phyloP scores from a whole-genome alignment of 2,888 invertebrate genomes.

The Cotesia congregata region DNA sequence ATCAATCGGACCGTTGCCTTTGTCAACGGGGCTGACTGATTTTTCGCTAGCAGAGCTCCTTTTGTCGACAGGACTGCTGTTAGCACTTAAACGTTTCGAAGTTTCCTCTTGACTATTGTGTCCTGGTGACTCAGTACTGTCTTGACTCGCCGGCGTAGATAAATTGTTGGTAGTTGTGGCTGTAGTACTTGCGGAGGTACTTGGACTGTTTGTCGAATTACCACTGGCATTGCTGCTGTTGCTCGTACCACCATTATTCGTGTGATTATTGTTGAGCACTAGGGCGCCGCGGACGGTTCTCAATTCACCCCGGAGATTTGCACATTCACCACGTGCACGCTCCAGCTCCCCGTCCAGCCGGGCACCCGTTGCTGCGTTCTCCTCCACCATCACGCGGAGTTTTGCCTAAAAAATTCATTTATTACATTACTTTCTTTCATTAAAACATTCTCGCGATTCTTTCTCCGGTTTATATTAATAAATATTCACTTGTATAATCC shows the following conservation, averaged over 20 bases:
- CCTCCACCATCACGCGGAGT: slow-evolving; percentile 91
- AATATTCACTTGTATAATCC: not conserved
- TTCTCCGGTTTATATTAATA: not conserved
- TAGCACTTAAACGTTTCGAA: slow-evolving; percentile 62
- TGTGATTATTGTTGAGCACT: slow-evolving; percentile 62
- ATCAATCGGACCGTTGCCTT: slow-evolving; percentile 64
- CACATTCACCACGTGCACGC: slow-evolving; percentile 76
- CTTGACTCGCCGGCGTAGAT: slow-evolving; percentile 50
- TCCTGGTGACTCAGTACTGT: slow-evolving; percentile 52
- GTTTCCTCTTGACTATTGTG: slow-evolving; percentile 53
- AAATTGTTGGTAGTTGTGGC: slow-evolving; percentile 48
- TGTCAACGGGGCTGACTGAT: slow-evolving; percentile 72
- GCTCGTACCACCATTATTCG: slow-evolving; percentile 49
- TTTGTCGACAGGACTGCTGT: slow-evolving; percentile 66
- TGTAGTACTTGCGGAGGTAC: slow-evolving; percentile 54
- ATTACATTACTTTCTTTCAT: not conserved
- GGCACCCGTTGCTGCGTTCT: slow-evolving; percentile 76
- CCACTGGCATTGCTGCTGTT: slow-evolving; percentile 54
- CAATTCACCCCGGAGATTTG: slow-evolving; percentile 72
- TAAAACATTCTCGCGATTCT: not conserved
- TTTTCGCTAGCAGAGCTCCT: slow-evolving; percentile 66
- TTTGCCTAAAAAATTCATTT: slow-evolving; percentile 73
- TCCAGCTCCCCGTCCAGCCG: slow-evolving; percentile 76
- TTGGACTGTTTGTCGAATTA: slow-evolving; percentile 52
- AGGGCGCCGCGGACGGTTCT: slow-evolving; percentile 72